phyloP scores from a whole-genome alignment of 2,113 vertebrate genomes.

The Paramormyrops kingsleyae region DNA sequence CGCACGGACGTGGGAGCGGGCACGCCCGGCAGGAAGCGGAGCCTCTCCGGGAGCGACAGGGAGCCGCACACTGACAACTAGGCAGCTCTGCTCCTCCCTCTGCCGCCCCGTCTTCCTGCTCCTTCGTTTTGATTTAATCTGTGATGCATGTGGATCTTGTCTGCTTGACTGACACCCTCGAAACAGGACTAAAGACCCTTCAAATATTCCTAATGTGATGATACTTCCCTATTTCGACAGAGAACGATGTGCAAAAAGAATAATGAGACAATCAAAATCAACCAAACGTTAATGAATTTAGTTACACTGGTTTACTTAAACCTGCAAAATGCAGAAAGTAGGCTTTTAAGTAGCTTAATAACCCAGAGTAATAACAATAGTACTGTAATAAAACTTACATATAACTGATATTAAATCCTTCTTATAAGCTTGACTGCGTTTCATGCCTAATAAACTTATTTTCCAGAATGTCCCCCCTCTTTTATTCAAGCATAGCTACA shows the following conservation, averaged over 20 bases:
- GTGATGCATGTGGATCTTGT: slow-evolving; percentile 65
- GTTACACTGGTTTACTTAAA: slow-evolving; percentile 29
- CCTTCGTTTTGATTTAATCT: slow-evolving; percentile 28
- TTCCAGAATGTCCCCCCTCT: slow-evolving; percentile 65
- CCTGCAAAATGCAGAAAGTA: slow-evolving; percentile 37
- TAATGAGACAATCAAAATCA: slow-evolving; percentile 40
- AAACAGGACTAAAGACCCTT: slow-evolving; percentile 48
- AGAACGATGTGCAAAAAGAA: slow-evolving; percentile 46
- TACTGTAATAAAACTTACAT: slow-evolving; percentile 4
- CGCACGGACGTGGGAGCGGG: slow-evolving; percentile 80
- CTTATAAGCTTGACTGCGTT: slow-evolving; percentile 54
- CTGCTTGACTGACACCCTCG: slow-evolving; percentile 51
- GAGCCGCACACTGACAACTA: slow-evolving; percentile 65
- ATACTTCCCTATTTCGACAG: slow-evolving; percentile 48
- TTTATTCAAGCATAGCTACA: slow-evolving; percentile 25
- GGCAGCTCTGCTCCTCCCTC: slow-evolving; percentile 17
- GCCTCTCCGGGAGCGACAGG: slow-evolving; percentile 66
- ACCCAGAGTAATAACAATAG: slow-evolving; percentile 7
- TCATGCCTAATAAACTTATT: slow-evolving; percentile 85
- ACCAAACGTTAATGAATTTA: slow-evolving; percentile 8
- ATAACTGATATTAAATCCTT: slow-evolving; percentile 49
- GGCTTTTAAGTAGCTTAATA: slow-evolving; percentile 14
- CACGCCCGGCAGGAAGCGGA: slow-evolving; percentile 82
- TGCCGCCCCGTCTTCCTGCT: not conserved
- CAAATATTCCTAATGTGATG: slow-evolving; percentile 26